Percentiles rank a stretch among this genome's conserved stretches.
These are phyloP conservation scores for Gnathonemus echidnorhynchus DNA, from an alignment of 2,113 vertebrate species.

Conservation along the genomic window DNA sequence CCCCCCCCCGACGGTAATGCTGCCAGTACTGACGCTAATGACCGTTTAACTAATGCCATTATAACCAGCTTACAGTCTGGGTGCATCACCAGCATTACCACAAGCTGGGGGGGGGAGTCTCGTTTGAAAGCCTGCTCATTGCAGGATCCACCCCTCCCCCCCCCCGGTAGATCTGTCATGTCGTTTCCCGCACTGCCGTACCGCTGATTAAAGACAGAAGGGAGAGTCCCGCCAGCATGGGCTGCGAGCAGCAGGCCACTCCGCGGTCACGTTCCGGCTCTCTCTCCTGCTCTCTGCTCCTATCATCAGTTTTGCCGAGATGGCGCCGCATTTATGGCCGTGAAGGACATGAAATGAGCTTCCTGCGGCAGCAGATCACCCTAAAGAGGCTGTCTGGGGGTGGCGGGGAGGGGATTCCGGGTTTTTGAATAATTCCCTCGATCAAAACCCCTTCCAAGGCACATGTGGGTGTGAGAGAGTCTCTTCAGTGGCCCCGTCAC, in stretches of 20 bases:
- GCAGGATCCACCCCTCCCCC: background rate
- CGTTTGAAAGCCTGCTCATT: background rate
- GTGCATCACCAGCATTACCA: background rate
- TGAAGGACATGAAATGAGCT: background rate
- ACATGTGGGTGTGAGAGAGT: background rate
- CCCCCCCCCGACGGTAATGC: constrained; percentile 31
- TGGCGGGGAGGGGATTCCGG: background rate
- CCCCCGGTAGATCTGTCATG: background rate
- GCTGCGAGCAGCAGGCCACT: background rate
- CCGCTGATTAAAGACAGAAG: background rate
- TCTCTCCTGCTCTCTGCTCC: background rate
- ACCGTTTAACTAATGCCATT: constrained; percentile 37
- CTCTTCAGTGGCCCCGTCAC: background rate
- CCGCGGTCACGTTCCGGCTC: background rate
- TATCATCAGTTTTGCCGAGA: background rate
- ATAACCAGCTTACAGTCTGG: constrained; percentile 19
- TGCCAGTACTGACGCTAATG: constrained; percentile 36
- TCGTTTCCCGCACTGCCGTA: background rate
- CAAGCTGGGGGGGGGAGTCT: background rate
- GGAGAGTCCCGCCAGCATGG: background rate
- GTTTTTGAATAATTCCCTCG: background rate
- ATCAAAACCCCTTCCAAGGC: background rate
- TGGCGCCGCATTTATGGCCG: background rate
- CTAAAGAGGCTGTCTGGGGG: background rate
- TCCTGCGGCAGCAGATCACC: background rate